A percentile compares a stretch with the other conserved stretches of the same genome.
Evolutionary conservation across 2,888 invertebrate species (phyloP).

Genomic region (Chirona hameri): DNA sequence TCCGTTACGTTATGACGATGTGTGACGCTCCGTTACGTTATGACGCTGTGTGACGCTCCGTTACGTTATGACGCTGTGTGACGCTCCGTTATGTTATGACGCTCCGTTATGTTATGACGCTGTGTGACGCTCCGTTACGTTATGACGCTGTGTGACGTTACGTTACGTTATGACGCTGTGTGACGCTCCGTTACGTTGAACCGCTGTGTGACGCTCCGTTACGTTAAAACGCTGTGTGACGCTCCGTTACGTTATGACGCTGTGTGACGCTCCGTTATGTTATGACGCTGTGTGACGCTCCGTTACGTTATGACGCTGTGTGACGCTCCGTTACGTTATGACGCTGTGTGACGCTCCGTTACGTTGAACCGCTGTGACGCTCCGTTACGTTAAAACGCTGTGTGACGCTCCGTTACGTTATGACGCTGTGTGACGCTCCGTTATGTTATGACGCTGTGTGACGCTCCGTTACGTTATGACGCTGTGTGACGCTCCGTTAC

Average conservation of each 20-base stretch:
- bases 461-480: not conserved
- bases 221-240: not conserved
- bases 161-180: not conserved
- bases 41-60: not conserved
- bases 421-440: too few relatives aligned
- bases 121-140: not conserved
- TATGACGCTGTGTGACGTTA: too few relatives aligned
- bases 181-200: too few relatives aligned
- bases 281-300: not conserved
- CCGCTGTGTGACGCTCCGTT: too few relatives aligned
- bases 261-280: not conserved
- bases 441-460: not conserved
- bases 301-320: too few relatives aligned
- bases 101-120: not conserved
- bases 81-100: too few relatives aligned
- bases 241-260: not conserved
- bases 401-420: not conserved
- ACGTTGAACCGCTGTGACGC: too few relatives aligned
- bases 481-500: too few relatives aligned
- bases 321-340: not conserved
- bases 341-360: too few relatives aligned
- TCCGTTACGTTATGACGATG: not conserved
- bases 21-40: not conserved
- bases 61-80: too few relatives aligned
- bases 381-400: not conserved